Percentiles rank a stretch among this genome's conserved stretches.
Conservation (phyloP, 30 jellyfish, hydroid and myxozoan species). For the Chrysaora quinquecirrha region DNA sequence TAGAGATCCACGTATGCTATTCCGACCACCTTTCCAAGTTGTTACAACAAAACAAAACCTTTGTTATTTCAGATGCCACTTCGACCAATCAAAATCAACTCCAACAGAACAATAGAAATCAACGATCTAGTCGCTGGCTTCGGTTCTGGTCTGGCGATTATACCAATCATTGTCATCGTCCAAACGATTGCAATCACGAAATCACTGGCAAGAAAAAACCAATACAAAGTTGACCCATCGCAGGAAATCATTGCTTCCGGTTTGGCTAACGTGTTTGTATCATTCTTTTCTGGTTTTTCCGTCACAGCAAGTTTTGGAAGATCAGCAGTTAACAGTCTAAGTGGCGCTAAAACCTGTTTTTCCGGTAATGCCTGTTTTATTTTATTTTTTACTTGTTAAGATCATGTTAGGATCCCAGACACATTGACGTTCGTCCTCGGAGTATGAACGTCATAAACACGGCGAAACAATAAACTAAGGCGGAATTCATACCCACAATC, state of each 20-base stretch:
- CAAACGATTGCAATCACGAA: constrained; percentile 79
- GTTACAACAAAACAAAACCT: no score
- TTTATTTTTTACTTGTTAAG: no score
- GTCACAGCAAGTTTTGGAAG: constrained; percentile 84
- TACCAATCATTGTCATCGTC: constrained; percentile 61
- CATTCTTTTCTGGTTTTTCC: constrained; percentile 77
- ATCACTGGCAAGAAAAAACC: constrained; percentile 53
- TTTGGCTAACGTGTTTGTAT: constrained; percentile 60
- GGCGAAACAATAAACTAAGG: no score
- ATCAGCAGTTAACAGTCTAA: constrained; percentile 74
- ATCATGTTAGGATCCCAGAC: no score
- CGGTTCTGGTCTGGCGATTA: constrained; percentile 74
- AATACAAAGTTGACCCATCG: constrained; percentile 62
- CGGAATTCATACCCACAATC: no score
- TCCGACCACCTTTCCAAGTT: no score
- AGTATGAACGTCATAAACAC: no score
- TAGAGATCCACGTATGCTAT: no score
- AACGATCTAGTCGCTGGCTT: constrained; percentile 35
- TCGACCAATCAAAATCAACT: no score
- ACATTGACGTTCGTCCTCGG: no score
- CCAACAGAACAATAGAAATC: constrained; percentile 29
- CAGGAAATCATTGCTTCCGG: constrained; percentile 88
- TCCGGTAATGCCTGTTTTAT: no score
- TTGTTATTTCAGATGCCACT: no score
- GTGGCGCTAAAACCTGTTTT: constrained; percentile 93